These are phyloP conservation scores for Rhagonycha lutea DNA, from an alignment of 2,888 invertebrate species.

Conservation along the genomic window DNA sequence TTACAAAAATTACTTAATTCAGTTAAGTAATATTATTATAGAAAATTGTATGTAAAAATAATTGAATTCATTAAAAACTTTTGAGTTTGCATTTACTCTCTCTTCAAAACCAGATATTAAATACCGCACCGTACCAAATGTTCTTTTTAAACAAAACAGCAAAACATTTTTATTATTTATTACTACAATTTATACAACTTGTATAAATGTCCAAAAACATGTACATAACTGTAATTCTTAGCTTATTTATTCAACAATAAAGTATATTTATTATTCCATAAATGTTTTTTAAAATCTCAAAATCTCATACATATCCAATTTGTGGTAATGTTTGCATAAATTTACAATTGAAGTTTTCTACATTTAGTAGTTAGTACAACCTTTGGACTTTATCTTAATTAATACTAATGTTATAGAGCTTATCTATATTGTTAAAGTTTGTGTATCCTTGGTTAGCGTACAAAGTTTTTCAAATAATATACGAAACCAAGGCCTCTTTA, in stretches of 20 bases:
- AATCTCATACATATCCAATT: not conserved
- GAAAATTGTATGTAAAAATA: not conserved
- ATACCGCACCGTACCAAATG: not conserved
- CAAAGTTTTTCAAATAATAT: not conserved
- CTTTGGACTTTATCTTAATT: not conserved
- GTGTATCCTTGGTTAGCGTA: not conserved
- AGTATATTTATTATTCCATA: not conserved
- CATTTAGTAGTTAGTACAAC: not conserved
- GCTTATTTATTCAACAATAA: not conserved
- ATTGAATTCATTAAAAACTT: not conserved
- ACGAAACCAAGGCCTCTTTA: not conserved
- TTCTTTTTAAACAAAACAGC: not conserved
- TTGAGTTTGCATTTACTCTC: not conserved
- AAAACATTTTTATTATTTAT: not conserved
- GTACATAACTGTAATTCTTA: not conserved
- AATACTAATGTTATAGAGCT: not conserved
- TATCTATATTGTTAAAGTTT: not conserved
- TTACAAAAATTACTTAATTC: not conserved
- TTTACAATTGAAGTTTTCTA: not conserved
- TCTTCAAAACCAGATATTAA: not conserved
- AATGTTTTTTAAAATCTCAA: not conserved
- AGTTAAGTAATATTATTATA: not conserved
- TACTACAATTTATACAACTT: not conserved
- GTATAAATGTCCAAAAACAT: not conserved
- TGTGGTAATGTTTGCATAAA: not conserved